phyloP scores from a whole-genome alignment of 37 sponge, comb jelly and placozoan species.

The Ephydatia muelleri region DNA sequence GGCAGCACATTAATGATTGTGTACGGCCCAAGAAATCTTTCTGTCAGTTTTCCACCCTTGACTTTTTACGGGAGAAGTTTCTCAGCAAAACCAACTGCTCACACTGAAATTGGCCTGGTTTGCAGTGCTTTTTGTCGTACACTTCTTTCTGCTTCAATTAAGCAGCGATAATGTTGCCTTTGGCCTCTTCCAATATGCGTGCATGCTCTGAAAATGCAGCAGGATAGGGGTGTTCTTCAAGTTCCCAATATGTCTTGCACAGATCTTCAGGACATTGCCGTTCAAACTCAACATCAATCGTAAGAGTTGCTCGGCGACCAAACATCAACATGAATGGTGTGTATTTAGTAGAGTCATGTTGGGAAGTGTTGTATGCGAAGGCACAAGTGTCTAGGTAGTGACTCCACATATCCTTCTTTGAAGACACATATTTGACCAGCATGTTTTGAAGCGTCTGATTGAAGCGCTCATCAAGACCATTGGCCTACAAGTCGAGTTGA shows the following conservation, averaged over 20 bases:
- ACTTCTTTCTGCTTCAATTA: conserved; percentile 68
- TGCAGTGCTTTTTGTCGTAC: conserved; percentile 65
- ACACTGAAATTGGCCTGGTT: conserved; percentile 33
- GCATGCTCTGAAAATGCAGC: background rate
- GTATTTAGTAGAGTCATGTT: conserved; percentile 63
- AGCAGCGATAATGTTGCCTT: conserved; percentile 64
- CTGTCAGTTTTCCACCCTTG: conserved; percentile 64
- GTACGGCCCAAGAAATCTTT: conserved; percentile 24
- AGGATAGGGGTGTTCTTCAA: conserved; percentile 4
- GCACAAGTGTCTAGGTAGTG: conserved; percentile 60
- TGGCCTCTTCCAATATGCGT: conserved; percentile 40
- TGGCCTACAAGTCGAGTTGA: conserved; percentile 32
- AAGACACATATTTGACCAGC: conserved; percentile 59
- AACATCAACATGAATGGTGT: conserved; percentile 78
- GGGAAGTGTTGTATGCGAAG: conserved; percentile 76
- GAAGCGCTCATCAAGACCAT: conserved; percentile 71
- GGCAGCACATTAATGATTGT: too few species aligned
- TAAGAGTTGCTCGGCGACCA: conserved; percentile 46
- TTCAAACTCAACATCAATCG: conserved; percentile 52
- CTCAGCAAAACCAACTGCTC: conserved; percentile 61
- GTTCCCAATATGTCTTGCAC: background rate
- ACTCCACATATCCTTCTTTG: conserved; percentile 53
- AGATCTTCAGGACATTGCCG: conserved; percentile 18
- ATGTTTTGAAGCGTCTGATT: conserved; percentile 68
- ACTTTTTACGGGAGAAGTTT: conserved; percentile 65